These are phyloP conservation scores for Mus spicilegus DNA, from an alignment of 2,113 vertebrate genomes.

Conservation along the genomic window DNA sequence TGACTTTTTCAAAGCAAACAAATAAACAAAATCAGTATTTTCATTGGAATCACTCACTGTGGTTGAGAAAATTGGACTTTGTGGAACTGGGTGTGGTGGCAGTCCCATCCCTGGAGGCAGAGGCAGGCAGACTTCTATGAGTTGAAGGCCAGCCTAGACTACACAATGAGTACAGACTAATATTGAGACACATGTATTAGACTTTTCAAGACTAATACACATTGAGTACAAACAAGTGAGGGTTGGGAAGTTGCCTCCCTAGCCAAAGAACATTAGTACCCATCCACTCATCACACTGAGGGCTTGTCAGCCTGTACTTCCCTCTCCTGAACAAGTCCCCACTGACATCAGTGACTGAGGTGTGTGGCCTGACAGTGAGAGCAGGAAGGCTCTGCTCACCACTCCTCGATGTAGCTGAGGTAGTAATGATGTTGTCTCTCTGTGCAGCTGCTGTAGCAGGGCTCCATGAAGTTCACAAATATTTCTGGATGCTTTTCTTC, in stretches of 20 bases:
- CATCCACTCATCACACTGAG: neutral
- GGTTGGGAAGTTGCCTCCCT: neutral
- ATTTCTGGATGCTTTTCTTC: conserved; percentile 93
- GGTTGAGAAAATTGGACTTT: neutral
- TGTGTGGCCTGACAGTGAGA: neutral
- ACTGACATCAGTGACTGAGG: neutral
- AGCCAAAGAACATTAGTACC: neutral
- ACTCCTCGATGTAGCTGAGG: conserved; percentile 94
- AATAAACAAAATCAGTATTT: neutral
- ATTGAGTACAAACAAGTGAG: neutral
- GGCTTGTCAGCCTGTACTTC: neutral
- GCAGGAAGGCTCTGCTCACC: conserved; percentile 86
- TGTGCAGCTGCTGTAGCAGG: conserved; percentile 91
- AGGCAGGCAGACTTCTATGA: neutral
- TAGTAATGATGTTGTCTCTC: conserved; percentile 96
- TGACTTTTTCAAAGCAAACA: neutral
- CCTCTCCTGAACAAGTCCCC: neutral
- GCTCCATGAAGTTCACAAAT: conserved; percentile 96
- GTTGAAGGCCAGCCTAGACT: too few species aligned
- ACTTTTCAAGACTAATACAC: neutral
- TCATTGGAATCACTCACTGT: neutral
- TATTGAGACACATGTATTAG: neutral
- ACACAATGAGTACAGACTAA: neutral
- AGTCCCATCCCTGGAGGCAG: neutral
- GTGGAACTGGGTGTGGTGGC: too few species aligned